phyloP scores from a whole-genome alignment of 2,888 invertebrate genomes.

The Acronicta alni region DNA sequence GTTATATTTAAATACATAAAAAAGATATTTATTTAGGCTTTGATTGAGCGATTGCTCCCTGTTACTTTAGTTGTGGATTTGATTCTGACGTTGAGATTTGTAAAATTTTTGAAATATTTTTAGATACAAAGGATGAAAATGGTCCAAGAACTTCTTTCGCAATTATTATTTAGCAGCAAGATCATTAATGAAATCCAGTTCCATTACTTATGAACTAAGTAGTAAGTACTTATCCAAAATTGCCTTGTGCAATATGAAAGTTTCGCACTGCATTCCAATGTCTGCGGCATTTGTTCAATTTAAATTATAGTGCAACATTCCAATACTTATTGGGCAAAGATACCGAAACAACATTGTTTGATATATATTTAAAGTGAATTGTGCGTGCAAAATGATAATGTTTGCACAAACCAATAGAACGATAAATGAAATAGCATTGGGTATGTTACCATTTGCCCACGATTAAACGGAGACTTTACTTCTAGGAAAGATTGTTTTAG shows the following conservation, averaged over 20 bases:
- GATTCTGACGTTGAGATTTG: too few relatives aligned
- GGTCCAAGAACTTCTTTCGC: too few relatives aligned
- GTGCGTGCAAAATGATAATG: slow-evolving; percentile 1
- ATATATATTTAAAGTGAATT: slow-evolving; percentile 25
- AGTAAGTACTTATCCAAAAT: slow-evolving; percentile 14
- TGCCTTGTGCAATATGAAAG: slow-evolving; percentile 32
- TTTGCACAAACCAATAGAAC: not conserved
- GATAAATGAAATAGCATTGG: not conserved
- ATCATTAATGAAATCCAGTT: too few relatives aligned
- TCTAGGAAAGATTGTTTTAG: too few relatives aligned
- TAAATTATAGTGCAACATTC: slow-evolving; percentile 49
- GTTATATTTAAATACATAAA: too few relatives aligned
- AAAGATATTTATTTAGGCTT: too few relatives aligned
- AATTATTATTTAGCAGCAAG: too few relatives aligned
- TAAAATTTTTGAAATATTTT: too few relatives aligned
- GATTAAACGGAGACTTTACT: not conserved
- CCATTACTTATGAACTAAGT: too few relatives aligned
- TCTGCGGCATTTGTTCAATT: slow-evolving; percentile 35
- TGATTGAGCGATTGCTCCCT: too few relatives aligned
- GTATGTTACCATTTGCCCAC: not conserved
- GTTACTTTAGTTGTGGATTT: too few relatives aligned
- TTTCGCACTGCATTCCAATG: slow-evolving; percentile 39
- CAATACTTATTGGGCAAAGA: slow-evolving; percentile 48
- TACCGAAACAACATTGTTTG: slow-evolving; percentile 43
- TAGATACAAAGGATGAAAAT: too few relatives aligned